Evolutionary conservation across 2,888 invertebrate genomes (phyloP), one percentile per base, ranked within the genome.

Genomic region (Ischnura elegans): DNA sequence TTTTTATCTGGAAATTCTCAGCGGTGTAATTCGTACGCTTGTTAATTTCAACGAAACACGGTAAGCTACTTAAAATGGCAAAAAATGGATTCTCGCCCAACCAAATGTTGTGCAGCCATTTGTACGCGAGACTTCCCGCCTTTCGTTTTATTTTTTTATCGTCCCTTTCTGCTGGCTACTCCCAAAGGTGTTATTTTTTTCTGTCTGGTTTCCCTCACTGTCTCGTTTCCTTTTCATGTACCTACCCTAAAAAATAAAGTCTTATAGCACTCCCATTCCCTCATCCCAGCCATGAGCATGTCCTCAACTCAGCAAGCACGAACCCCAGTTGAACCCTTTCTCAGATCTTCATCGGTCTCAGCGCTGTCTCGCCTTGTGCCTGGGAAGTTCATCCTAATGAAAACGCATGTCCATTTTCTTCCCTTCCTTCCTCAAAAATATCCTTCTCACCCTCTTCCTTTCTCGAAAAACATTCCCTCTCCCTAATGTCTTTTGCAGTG

Each of bases 351-450:
- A 76, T 36, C 36, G 13, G 29, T 36, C 29, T 36, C 13, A 0
- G n/a, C 76, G 13, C 36, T 29, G 6, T 36, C 76, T 76, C 76
- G 36, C 36, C 76, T 76, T 76, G 25, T 25, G 8, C 61, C 76
- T 13, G 8, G 76, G 8, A 76, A 76, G 29, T 76, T 10, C 6
- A 76, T 36, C 76, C 29, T 76, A 76, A 76, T 76, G 76, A 36
- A 76, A 76, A 76, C 76, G n/a, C 76, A 36, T 76, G 76, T 76
- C 36, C 76, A 29, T 76, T 76, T 61, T 10, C 76, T 76, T 76
- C n/a, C 76, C 36, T 76, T 76, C 76, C 76, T 36, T 76, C 25
- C 61, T 76, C 36, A 36, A 76, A 76, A 51, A 51, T 10, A n/a
- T 61, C n/a, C 61, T 61, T 25, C 3, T 61, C 61, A 6, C 61